Evolutionary conservation across 1,140 invertebrate genomes (phyloP).

Genomic region (Palaemon carinicauda): DNA sequence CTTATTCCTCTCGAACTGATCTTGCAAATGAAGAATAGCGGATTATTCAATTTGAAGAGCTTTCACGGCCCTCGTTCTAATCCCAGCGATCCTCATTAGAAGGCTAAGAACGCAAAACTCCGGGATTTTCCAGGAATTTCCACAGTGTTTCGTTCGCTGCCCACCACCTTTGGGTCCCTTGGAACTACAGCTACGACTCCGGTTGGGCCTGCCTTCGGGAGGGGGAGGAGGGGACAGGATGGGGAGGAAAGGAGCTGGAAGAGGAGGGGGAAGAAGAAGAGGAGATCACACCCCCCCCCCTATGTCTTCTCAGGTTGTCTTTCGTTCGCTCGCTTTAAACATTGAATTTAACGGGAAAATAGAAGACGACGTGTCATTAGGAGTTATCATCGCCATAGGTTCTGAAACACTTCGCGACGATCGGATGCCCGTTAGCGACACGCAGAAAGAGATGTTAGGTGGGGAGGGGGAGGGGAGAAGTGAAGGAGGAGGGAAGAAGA

Average conservation of each 20-base stretch:
- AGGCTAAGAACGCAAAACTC: conserved; percentile 45
- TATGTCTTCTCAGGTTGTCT: too few species aligned
- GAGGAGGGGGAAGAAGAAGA: background rate
- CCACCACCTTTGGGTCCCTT: background rate
- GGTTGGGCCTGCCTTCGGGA: background rate
- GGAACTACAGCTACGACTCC: background rate
- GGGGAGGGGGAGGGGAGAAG: background rate
- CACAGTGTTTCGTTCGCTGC: background rate
- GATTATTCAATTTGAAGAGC: conserved; percentile 56
- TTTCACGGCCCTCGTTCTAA: conserved; percentile 49
- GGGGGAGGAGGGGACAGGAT: background rate
- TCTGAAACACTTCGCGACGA: too few species aligned
- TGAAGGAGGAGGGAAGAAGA: background rate
- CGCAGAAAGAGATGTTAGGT: background rate
- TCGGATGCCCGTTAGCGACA: background rate
- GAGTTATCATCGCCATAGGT: too few species aligned
- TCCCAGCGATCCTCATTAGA: conserved; percentile 47
- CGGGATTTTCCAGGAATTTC: conserved; percentile 33
- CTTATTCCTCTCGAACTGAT: conserved; percentile 55
- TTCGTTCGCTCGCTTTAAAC: too few species aligned
- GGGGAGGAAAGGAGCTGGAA: background rate
- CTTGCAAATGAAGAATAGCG: conserved; percentile 55
- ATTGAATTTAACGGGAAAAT: too few species aligned
- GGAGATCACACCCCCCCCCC: too few species aligned
- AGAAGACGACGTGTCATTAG: too few species aligned